Conservation (phyloP, 1,140 invertebrate species). For the Thaumatotibia leucotreta region DNA sequence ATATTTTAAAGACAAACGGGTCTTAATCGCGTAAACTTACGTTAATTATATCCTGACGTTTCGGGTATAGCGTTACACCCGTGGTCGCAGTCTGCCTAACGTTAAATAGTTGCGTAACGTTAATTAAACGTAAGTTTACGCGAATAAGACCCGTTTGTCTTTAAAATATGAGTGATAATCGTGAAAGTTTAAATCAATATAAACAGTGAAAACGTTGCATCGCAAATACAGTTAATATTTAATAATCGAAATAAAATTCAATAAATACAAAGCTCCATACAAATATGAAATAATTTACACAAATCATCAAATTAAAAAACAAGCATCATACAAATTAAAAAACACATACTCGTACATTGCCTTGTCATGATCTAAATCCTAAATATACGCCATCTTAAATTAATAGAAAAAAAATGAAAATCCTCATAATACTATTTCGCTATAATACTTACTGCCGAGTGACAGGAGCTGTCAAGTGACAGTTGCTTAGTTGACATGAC, state of each 20-base stretch:
- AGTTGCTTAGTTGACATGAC: slow-evolving; percentile 54
- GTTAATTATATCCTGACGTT: too few relatives aligned
- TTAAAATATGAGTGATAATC: too few relatives aligned
- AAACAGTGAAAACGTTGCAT: too few relatives aligned
- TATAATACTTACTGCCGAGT: slow-evolving; percentile 63
- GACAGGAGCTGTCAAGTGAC: slow-evolving; percentile 56
- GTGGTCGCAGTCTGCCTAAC: too few relatives aligned
- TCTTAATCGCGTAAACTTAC: too few relatives aligned
- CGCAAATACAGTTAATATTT: slow-evolving; percentile 35
- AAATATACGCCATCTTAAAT: slow-evolving; percentile 72
- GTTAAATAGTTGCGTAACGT: too few relatives aligned
- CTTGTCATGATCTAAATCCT: slow-evolving; percentile 73
- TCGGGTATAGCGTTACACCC: too few relatives aligned
- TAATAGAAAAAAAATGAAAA: slow-evolving; percentile 53
- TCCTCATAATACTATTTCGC: slow-evolving; percentile 61
- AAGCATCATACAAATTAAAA: slow-evolving; percentile 52
- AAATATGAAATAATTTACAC: slow-evolving; percentile 55
- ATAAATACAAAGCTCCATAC: slow-evolving; percentile 47
- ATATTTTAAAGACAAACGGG: too few relatives aligned
- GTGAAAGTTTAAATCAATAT: too few relatives aligned
- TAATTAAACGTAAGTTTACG: too few relatives aligned
- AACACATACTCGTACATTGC: slow-evolving; percentile 55
- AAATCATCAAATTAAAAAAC: slow-evolving; percentile 38
- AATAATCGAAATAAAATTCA: slow-evolving; percentile 43
- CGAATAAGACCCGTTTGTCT: too few relatives aligned